Evolutionary conservation across 1,140 invertebrate genomes (phyloP).

Genomic region (Globodera rostochiensis): DNA sequence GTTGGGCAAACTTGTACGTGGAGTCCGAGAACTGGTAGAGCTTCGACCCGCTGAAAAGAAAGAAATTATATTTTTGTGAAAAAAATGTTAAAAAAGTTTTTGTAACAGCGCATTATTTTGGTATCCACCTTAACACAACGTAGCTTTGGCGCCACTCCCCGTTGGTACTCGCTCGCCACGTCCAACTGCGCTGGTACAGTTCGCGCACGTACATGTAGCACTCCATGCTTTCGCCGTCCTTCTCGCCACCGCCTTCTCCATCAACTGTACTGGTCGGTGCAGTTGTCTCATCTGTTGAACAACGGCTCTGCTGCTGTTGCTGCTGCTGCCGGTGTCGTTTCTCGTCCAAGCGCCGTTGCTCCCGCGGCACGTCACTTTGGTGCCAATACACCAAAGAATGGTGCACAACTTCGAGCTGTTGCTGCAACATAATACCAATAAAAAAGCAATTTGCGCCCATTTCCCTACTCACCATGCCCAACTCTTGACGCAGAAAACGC

Average conservation of each 20-base stretch:
- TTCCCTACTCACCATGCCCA: conserved; percentile 22
- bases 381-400: conserved; percentile 46
- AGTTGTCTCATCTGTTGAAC: not conserved
- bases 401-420: conserved; percentile 42
- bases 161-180: conserved; percentile 13
- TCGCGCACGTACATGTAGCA: conserved; percentile 42
- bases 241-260: not conserved
- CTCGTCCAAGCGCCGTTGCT: conserved; percentile 1
- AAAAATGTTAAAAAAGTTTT: conserved; percentile 6
- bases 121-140: conserved; percentile 38
- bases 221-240: conserved; percentile 24
- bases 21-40: conserved; percentile 47
- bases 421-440: conserved; percentile 27
- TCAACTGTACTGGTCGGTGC: no score
- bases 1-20: conserved; percentile 43
- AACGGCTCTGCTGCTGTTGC: not conserved
- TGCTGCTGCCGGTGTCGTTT: not conserved
- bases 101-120: no score
- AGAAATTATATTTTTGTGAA: conserved; percentile 27
- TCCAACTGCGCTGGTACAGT: conserved; percentile 43
- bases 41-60: conserved; percentile 37
- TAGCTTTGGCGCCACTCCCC: conserved; percentile 41
- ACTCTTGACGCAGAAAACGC: conserved; percentile 27
- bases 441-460: no score
- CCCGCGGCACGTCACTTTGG: conserved; percentile 28